A percentile compares a stretch with the other conserved stretches of the same genome.
Evolutionary conservation across 2,797 vertebrate species (phyloP).

Genomic region (Prionace glauca): DNA sequence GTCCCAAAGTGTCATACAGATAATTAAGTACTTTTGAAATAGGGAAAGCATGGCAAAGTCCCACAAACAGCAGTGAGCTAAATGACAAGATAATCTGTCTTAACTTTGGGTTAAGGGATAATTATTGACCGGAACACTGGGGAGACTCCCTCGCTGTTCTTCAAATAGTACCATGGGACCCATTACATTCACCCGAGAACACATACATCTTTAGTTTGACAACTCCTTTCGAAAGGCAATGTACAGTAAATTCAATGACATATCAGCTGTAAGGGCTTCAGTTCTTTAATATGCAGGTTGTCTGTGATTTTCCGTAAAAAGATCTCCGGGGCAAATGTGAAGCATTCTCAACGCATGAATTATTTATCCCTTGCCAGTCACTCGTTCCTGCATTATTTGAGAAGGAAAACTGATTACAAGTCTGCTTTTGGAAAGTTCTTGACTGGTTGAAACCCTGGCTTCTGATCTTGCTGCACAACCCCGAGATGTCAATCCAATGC

Average conservation of each 20-base stretch:
- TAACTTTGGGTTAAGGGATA: background rate
- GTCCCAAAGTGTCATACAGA: background rate
- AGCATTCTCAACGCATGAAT: background rate
- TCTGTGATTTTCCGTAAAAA: background rate
- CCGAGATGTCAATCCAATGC: background rate
- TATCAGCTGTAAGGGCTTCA: background rate
- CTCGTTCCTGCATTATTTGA: background rate
- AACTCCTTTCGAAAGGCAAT: background rate
- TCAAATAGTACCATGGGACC: background rate
- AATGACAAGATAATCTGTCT: background rate
- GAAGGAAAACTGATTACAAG: background rate
- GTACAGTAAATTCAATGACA: background rate
- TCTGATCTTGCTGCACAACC: background rate
- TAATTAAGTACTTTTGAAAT: background rate
- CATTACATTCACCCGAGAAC: background rate
- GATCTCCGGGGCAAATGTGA: conserved; percentile 24
- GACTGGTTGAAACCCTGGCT: background rate
- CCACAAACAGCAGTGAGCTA: background rate
- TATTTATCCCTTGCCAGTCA: background rate
- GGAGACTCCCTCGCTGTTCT: background rate
- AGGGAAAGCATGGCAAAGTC: background rate
- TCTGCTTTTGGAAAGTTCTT: background rate
- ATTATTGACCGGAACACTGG: background rate
- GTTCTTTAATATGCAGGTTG: conserved; percentile 6
- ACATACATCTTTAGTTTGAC: background rate